Percentiles rank a stretch among this genome's conserved stretches.
These are phyloP conservation scores for Myotis findleyi DNA, from an alignment of 2,797 vertebrate genomes.

Conservation along the genomic window DNA sequence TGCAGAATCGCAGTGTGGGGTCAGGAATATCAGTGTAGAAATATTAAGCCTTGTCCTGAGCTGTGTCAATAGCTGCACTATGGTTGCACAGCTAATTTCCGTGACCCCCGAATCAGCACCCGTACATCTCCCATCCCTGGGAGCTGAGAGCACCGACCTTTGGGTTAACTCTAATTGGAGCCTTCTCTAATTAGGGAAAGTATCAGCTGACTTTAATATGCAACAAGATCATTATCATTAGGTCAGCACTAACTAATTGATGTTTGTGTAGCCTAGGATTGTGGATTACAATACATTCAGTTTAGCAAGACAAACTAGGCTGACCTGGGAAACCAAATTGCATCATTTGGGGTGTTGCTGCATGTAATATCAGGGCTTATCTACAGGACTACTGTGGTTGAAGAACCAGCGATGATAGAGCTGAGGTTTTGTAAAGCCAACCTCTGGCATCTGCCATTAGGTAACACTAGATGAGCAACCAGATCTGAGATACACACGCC, in stretches of 20 bases:
- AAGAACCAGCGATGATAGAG: not conserved
- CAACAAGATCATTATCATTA: constrained; percentile 80
- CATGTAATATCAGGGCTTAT: not conserved
- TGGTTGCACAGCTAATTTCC: constrained; percentile 72
- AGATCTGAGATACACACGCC: not conserved
- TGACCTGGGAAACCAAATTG: not conserved
- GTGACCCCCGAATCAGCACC: constrained; percentile 32
- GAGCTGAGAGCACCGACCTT: constrained; percentile 81
- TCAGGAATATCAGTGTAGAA: constrained; percentile 87
- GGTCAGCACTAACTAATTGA: constrained; percentile 83
- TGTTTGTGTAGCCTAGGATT: constrained; percentile 75
- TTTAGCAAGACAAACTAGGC: constrained; percentile 47
- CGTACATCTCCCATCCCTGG: constrained; percentile 64
- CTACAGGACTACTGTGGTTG: not conserved
- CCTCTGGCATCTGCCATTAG: not conserved
- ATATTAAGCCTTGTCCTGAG: constrained; percentile 74
- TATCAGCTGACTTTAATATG: constrained; percentile 80
- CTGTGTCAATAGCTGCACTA: constrained; percentile 60
- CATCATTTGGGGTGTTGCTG: not conserved
- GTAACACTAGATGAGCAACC: not conserved
- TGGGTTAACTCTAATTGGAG: constrained; percentile 82
- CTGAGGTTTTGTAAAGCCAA: not conserved
- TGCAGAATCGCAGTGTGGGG: constrained; percentile 83
- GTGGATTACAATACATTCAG: constrained; percentile 49
- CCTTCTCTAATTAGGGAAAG: constrained; percentile 81